These are phyloP conservation scores for Macropus fuliginosus DNA, from an alignment of 2,797 vertebrate genomes.

Conservation along the genomic window DNA sequence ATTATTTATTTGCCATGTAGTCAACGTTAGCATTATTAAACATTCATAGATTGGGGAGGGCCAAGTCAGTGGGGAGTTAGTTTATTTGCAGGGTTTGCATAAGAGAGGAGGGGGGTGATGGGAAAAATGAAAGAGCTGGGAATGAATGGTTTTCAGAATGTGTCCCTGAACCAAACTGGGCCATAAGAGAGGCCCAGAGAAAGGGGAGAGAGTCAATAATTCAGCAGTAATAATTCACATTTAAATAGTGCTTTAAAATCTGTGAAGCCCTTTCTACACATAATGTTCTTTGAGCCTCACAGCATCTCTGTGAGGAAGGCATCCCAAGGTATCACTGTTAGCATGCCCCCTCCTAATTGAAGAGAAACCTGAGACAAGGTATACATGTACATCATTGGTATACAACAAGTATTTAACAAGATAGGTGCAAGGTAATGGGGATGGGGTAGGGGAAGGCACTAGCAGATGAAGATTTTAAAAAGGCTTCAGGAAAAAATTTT, in stretches of 20 bases:
- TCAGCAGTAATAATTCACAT: neutral
- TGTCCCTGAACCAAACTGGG: neutral
- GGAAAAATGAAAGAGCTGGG: neutral
- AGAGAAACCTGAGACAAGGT: neutral
- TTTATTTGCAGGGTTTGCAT: neutral
- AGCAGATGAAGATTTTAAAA: neutral
- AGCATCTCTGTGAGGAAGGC: neutral
- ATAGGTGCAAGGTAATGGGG: neutral
- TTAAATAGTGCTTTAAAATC: neutral
- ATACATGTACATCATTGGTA: neutral
- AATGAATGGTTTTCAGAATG: neutral
- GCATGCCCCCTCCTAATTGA: neutral
- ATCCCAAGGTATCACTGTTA: neutral
- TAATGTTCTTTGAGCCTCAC: neutral
- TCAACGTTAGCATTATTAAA: constrained; percentile 5
- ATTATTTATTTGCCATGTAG: constrained; percentile 3
- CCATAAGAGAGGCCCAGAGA: neutral
- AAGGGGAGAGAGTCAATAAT: neutral
- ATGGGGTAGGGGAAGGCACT: neutral
- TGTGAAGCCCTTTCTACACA: neutral
- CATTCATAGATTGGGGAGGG: neutral
- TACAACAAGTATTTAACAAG: neutral
- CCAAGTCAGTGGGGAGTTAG: neutral
- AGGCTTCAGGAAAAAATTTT: neutral
- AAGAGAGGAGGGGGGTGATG: neutral